Evolutionary conservation across 2,113 vertebrate species (phyloP).

Genomic region (Percopsis transmontana): DNA sequence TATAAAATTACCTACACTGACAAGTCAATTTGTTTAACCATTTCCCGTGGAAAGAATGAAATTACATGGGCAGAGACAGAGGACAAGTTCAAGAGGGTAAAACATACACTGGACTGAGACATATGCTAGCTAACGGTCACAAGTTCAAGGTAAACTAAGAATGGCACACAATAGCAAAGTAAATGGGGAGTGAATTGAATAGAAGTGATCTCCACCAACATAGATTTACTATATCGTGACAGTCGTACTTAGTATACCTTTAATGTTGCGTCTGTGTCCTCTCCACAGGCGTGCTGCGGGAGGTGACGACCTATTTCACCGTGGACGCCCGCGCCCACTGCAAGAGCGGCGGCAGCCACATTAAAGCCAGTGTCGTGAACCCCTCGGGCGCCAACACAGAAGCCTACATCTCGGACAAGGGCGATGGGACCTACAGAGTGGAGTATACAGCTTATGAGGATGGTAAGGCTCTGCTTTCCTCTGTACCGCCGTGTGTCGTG

Average conservation of each 20-base stretch:
- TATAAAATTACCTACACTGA: slow-evolving; percentile 1
- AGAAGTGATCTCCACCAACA: no score
- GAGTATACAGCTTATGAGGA: slow-evolving; percentile 91
- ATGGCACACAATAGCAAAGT: no score
- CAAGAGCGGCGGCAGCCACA: slow-evolving; percentile 78
- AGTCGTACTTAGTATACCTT: not conserved
- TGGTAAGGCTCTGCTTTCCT: slow-evolving; percentile 69
- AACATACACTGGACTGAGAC: not conserved
- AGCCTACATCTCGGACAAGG: slow-evolving; percentile 84
- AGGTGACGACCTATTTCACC: slow-evolving; percentile 88
- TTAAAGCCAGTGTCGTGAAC: slow-evolving; percentile 82
- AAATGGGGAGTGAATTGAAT: no score
- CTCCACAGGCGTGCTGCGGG: slow-evolving; percentile 84
- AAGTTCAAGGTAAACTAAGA: no score
- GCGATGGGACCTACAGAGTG: slow-evolving; percentile 87
- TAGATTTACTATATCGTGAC: no score
- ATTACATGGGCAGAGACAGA: no score
- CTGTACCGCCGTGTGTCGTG: not conserved
- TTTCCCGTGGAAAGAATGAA: not conserved
- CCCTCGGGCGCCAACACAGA: slow-evolving; percentile 86
- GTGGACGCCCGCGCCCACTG: slow-evolving; percentile 81
- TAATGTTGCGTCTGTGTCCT: not conserved
- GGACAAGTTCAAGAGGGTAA: not conserved
- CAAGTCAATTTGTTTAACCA: not conserved
- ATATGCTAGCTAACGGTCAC: not conserved